Evolutionary conservation across 2,888 invertebrate genomes (phyloP).

Genomic region (Eupithecia pulchellata): DNA sequence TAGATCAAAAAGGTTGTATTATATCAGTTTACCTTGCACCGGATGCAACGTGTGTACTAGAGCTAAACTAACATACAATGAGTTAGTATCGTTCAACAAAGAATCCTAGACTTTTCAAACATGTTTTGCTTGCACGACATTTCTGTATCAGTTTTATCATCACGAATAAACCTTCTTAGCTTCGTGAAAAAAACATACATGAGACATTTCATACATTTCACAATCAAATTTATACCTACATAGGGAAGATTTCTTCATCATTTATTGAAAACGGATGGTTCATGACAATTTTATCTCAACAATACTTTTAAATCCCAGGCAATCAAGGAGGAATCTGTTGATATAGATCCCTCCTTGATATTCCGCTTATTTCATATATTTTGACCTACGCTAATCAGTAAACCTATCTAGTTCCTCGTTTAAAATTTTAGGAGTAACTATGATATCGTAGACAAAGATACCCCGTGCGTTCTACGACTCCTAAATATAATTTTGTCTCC

Average conservation of each 20-base stretch:
- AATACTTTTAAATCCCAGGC: too few relatives aligned
- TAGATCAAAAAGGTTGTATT: conserved; percentile 1
- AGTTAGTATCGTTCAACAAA: not conserved
- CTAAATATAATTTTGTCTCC: conserved; percentile 53
- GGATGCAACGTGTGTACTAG: conserved; percentile 9
- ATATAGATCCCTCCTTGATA: not conserved
- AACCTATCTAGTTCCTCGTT: not conserved
- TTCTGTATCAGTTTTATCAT: not conserved
- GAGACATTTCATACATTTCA: not conserved
- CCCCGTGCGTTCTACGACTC: not conserved
- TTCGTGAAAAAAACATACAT: not conserved
- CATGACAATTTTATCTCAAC: not conserved
- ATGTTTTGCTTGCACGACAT: not conserved
- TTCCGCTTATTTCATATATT: not conserved
- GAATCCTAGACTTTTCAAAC: not conserved
- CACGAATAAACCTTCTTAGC: too few relatives aligned
- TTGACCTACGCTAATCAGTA: not conserved
- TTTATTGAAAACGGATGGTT: not conserved
- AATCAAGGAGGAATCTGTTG: not conserved
- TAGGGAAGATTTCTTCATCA: not conserved
- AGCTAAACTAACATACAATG: conserved; percentile 6
- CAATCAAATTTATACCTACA: not conserved
- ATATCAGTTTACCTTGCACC: not conserved
- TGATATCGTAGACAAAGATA: not conserved
- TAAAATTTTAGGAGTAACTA: not conserved